These are phyloP conservation scores for Pachypsylla venusta DNA, from an alignment of 1,140 invertebrate genomes.

Conservation along the genomic window DNA sequence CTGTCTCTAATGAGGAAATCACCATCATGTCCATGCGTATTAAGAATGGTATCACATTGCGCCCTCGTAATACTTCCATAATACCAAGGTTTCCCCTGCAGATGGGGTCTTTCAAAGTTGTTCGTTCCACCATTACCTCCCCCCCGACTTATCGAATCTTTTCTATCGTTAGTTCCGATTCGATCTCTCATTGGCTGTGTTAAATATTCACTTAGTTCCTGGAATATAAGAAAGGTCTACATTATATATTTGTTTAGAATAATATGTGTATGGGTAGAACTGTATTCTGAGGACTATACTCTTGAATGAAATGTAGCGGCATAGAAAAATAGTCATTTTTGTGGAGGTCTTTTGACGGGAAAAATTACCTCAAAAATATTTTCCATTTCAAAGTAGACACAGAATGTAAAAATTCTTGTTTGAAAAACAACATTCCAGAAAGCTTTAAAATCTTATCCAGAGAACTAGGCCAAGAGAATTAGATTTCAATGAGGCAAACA, in stretches of 20 bases:
- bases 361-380: no score
- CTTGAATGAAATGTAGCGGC: no score
- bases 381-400: no score
- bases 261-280: no score
- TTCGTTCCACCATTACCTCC: slow-evolving; percentile 14
- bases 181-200: slow-evolving; percentile 44
- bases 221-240: neutral
- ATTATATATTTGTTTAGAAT: slow-evolving; percentile 8
- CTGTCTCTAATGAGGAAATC: slow-evolving; percentile 97
- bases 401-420: no score
- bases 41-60: slow-evolving; percentile 87
- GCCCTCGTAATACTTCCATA: slow-evolving; percentile 87
- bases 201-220: slow-evolving; percentile 73
- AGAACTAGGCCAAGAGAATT: no score
- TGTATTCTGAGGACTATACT: no score
- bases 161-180: slow-evolving; percentile 24
- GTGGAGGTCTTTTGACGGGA: no score
- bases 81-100: slow-evolving; percentile 82
- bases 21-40: slow-evolving; percentile 86
- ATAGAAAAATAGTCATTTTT: no score
- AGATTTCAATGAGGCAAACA: no score
- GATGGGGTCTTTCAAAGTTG: slow-evolving; percentile 45
- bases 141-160: slow-evolving; percentile 2
- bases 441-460: no score
- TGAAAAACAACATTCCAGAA: no score